These are phyloP conservation scores for Drosophila setifemur DNA, from an alignment of 1,140 invertebrate genomes.

Conservation along the genomic window DNA sequence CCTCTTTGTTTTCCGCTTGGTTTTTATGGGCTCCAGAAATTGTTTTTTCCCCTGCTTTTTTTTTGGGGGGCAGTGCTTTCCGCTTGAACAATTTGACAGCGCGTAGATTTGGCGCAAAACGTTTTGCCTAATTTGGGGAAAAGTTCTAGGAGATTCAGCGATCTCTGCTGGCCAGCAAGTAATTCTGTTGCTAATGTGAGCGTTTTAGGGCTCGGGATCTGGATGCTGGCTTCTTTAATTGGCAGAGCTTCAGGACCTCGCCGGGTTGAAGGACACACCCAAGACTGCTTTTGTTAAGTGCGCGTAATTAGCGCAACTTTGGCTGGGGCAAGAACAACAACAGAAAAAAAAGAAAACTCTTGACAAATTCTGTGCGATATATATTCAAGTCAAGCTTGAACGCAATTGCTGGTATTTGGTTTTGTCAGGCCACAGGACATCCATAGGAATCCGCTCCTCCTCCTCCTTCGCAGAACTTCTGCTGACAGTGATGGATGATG, in stretches of 20 bases:
- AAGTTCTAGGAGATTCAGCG: constrained; percentile 48
- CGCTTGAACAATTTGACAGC: constrained; percentile 78
- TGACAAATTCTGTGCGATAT: constrained; percentile 53
- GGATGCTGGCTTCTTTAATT: constrained; percentile 61
- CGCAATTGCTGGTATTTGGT: constrained; percentile 51
- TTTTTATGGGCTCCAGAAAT: constrained; percentile 53
- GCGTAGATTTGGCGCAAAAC: constrained; percentile 80
- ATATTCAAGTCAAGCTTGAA: constrained; percentile 47
- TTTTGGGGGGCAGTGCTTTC: constrained; percentile 40
- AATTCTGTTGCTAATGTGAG: constrained; percentile 69
- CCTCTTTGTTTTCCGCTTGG: constrained; percentile 31
- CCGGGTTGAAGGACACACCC: background rate
- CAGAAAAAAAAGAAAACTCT: constrained; percentile 20
- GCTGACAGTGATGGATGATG: constrained; percentile 69
- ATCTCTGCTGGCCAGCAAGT: constrained; percentile 39
- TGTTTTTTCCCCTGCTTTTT: constrained; percentile 14
- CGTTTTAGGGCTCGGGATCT: constrained; percentile 31
- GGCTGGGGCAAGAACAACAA: too few species aligned
- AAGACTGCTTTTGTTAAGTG: constrained; percentile 54
- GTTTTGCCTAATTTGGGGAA: constrained; percentile 80
- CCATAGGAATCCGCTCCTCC: background rate
- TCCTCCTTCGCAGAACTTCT: constrained; percentile 6
- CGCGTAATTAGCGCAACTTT: constrained; percentile 71
- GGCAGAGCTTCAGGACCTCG: constrained; percentile 44
- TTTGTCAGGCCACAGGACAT: constrained; percentile 59